Evolutionary conservation across 2,113 vertebrate species (phyloP).

Genomic region (Sinocyclocheilus grahami): DNA sequence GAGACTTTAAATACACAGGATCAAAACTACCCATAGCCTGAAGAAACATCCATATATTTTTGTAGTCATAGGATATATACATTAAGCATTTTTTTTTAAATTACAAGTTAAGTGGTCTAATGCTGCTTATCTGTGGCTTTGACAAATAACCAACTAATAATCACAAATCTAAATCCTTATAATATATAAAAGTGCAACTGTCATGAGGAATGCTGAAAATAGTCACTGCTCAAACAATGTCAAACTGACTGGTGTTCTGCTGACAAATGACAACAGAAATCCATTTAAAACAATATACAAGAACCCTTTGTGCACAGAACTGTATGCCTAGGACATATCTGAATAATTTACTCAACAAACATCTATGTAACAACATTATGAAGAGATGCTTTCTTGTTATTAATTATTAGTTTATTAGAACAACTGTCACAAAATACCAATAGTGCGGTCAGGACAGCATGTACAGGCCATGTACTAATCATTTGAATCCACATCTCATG

Average conservation of each 20-base stretch:
- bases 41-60: too few species aligned
- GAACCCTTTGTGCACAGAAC: neutral
- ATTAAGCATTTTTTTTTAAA: too few species aligned
- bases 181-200: too few species aligned
- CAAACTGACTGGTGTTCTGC: neutral
- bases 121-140: neutral
- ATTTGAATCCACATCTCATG: neutral
- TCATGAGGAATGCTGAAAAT: too few species aligned
- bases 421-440: neutral
- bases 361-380: neutral
- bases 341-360: constrained; percentile 1
- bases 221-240: neutral
- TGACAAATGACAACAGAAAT: constrained; percentile 1
- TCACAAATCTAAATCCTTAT: neutral
- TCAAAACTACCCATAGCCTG: too few species aligned
- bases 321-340: neutral
- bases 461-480: neutral
- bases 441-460: neutral
- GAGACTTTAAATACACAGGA: too few species aligned
- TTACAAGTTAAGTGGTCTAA: neutral
- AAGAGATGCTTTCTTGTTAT: neutral
- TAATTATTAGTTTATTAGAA: neutral
- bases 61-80: too few species aligned
- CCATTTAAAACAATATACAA: neutral
- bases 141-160: neutral